Evolutionary conservation across 2,113 vertebrate genomes (phyloP), one percentile per base, ranked within the genome.

Genomic region (Halcyon senegalensis): DNA sequence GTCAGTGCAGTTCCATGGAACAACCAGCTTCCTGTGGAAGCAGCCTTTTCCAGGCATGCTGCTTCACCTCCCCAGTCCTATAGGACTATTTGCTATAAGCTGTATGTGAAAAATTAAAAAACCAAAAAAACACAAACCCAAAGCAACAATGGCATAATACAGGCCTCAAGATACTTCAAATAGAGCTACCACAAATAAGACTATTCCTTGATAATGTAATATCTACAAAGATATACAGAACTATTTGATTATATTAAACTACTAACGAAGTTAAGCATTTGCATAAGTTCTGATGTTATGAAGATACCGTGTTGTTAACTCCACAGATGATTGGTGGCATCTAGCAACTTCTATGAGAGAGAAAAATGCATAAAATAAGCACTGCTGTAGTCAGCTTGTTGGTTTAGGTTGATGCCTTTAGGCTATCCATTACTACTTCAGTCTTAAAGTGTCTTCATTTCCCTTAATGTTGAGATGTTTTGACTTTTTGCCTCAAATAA

Each of bases 401-500:
- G 31, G 28, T 81, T 91, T 69, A 19, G 1, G 31, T 20, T 28
- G 25, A n/a, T 62, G 53, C 51, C 83, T 86, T 67, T 35, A 83
- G 76, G 91, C 31, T 66, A 81, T 10, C 48, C 11, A 44, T 78
- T 78, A 58, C 25, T 43, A 72, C 53, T 59, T 67, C 78, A 33
- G 16, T 20, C 73, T 90, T 59, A 39, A 75, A 94, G n/a, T 1
- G 7, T 50, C 44, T 68, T 59, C 37, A 58, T 66, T 83, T 90
- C 55, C 86, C 44, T 76, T 70, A 75, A 50, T 25, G 10, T 17
- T 69, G 81, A 80, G 63, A 24, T 92, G 28, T 76, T 97, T 77
- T 53, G 60, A 75, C 46, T 88, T 90, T 91, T 77, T 93, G 58
- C 33, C 69, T 94, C 69, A 67, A 79, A 90, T 59, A 86, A 92